Base-by-base conservation (phyloP, 2,797 vertebrate genomes). In the Helicolenus hilgendorfi region DNA sequence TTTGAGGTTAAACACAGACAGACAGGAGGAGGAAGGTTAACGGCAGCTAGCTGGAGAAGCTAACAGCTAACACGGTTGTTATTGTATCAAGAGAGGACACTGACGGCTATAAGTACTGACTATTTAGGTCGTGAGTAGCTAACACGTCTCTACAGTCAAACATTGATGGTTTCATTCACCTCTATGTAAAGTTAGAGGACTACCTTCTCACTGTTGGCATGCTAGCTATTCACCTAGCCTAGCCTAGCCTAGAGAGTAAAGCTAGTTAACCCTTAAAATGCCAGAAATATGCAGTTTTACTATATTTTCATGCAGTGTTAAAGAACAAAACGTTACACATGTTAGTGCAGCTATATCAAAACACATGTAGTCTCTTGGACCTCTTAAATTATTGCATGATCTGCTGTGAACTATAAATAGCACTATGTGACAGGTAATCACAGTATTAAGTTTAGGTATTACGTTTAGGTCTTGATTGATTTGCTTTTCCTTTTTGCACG, bases 1-100 rank as follows among this genome's bases (percentile, higher is more conserved):
- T 96, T 96, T 95, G 92, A 94, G 93, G 93, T 94, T 94, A 45
- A 45, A 41, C 29, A 29, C 38, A 41, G 38, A 38, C 38, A 36
- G 87, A 38, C 11, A 81, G 89, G 65, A 92, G 76, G 62, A 89
- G 72, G 81, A 76, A 88, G 87, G 83, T 83, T 86, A 84, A 76
- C 71, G 72, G 83, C 72, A 91, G 83, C 82, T 89, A 86, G 73
- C 72, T 14, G 65, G 49, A 64, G 77, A 31, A 86, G 84, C 89
- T 86, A 91, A 81, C 38, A 6, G 38, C 38, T 14, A 41, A 14
- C 38, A 41, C 79, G 58, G 14, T 69, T 81, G 71, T 71, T 75
- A 5, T 41, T 41, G 38, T 41, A 41, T 41, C 2, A 79, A 84
- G 13, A 31, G 70, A 73, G 29, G 27, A 22, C 24, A 22, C 14